Base-by-base conservation (phyloP, 2,888 invertebrate genomes). In the Disparrhopalites patrizii region DNA sequence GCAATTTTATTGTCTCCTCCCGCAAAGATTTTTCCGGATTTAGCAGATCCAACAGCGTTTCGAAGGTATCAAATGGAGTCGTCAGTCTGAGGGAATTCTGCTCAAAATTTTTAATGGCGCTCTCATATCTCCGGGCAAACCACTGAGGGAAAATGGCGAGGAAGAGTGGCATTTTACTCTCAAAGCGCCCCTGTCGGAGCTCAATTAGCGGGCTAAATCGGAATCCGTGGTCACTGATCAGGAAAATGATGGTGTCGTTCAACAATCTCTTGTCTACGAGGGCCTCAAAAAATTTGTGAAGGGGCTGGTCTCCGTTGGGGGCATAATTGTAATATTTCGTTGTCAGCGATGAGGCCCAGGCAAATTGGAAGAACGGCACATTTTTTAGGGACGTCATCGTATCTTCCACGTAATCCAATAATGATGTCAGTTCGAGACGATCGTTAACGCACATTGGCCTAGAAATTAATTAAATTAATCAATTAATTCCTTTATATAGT, bases 101-200 rank as follows among this genome's bases (percentile, higher is more conserved):
- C 10, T 47, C 47, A 47, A 47, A 47, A 23, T 47, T 47, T 7
- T 20, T 23, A 47, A 47, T 23, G 20, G 47, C 47, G 7, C 23
- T 47, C 25, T 20, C 7, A 23, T 47, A 47, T 23, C 13, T 3
- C 3, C 3, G 3, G 18, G 47, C 20, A 20, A 47, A 47, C 13
- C 23, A 18, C 25, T 47, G 5, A 3, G 47, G 47, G 23, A 47
- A 47, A 20, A 47, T 3, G 23, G 47, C 25, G 23, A 47, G 18
- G 47, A 47, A 23, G 20, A 47, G 23, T 3, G 47, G 47, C 47
- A 47, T 47, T 47, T 47, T 47, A 23, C 47, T 47, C 25, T 47
- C 47, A n/a, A 47, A 47, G 3, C 47, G 47, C 4, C 47, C 47
- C 23, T 47, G 47, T 7, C 47, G 47, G 25, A 47, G 47, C 23